Conservation (phyloP, 2,113 vertebrate genomes). For the Anarhynchus alexandrinus region DNA sequence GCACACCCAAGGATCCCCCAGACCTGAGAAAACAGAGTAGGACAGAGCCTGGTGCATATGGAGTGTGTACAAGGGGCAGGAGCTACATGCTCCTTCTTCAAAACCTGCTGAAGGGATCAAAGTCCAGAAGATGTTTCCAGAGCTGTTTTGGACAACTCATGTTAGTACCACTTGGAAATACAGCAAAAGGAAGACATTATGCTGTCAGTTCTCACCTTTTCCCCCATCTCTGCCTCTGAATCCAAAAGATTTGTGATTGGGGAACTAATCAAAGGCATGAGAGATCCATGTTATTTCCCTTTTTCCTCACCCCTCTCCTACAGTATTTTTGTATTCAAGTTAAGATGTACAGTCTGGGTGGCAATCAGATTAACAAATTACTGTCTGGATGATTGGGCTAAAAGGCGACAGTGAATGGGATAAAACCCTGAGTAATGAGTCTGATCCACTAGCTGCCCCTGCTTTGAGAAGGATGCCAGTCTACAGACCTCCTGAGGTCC, state of each 20-base stretch:
- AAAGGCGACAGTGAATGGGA: not conserved
- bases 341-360: not conserved
- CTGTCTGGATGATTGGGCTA: not conserved
- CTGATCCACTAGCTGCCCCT: not conserved
- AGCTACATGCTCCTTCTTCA: not conserved
- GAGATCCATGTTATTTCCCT: not conserved
- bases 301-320: not conserved
- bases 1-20: rapidly evolving
- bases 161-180: not conserved
- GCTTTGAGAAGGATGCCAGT: not conserved
- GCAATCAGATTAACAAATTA: not conserved
- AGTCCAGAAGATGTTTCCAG: not conserved
- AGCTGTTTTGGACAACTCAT: not conserved
- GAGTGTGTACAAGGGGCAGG: rapidly evolving
- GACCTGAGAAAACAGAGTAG: not conserved
- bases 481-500: not conserved
- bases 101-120: not conserved
- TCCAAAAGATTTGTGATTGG: not conserved
- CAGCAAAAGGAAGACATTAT: not conserved
- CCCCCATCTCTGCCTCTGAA: not conserved
- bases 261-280: not conserved
- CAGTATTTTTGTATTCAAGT: not conserved
- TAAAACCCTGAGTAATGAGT: not conserved
- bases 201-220: rapidly evolving
- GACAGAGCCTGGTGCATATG: not conserved